phyloP scores from a whole-genome alignment of 2,797 vertebrate species.

The Halcyon smyrnensis region DNA sequence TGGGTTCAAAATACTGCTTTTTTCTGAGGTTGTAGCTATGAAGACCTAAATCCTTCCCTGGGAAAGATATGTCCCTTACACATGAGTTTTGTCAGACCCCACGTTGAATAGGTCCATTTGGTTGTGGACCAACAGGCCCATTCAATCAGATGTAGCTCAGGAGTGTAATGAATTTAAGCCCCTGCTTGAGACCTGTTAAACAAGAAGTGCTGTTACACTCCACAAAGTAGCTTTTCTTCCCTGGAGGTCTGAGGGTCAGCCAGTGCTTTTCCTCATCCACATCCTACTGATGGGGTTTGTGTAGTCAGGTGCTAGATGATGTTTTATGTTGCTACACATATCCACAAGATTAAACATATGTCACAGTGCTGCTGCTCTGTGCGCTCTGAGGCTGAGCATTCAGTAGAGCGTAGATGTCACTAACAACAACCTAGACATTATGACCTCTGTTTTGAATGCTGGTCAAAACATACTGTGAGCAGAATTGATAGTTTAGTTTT shows the following conservation, averaged over 20 bases:
- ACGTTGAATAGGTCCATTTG: not conserved
- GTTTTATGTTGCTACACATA: not conserved
- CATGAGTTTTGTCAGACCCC: not conserved
- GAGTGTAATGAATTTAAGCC: not conserved
- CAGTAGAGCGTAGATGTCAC: not conserved
- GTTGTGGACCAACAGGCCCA: not conserved
- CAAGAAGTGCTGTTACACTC: not conserved
- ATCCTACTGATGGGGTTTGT: not conserved
- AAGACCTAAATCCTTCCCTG: not conserved
- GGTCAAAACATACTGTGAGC: not conserved
- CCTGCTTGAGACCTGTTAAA: not conserved
- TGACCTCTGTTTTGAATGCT: not conserved
- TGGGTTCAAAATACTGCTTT: not conserved
- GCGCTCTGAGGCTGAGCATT: not conserved
- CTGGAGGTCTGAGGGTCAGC: not conserved
- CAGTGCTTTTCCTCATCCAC: not conserved
- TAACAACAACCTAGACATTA: not conserved
- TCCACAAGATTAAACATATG: not conserved
- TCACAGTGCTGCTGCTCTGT: not conserved
- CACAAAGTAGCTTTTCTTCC: not conserved
- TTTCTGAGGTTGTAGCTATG: not conserved
- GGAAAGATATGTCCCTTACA: not conserved
- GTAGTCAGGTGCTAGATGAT: not conserved
- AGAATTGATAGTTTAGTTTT: not conserved
- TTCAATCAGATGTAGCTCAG: not conserved